Evolutionary conservation across 1,140 invertebrate species (phyloP).

Genomic region (Bombus balteatus): DNA sequence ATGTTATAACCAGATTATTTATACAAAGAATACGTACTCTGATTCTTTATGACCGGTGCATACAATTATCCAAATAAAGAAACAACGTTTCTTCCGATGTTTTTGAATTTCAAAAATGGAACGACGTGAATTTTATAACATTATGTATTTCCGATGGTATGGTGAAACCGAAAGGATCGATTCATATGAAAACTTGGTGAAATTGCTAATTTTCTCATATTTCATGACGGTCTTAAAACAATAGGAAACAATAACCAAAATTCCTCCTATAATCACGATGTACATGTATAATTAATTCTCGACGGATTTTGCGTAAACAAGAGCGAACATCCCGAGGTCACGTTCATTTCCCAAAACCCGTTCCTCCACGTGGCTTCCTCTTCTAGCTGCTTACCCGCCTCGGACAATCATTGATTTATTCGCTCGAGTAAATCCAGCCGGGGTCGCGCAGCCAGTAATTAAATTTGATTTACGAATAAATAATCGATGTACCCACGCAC

Average conservation of each 20-base stretch:
- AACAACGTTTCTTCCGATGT: too few species aligned
- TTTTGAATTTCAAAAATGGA: too few species aligned
- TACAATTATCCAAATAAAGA: too few species aligned
- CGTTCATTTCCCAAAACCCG: background rate
- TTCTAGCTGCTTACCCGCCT: background rate
- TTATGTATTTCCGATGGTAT: too few species aligned
- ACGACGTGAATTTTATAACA: too few species aligned
- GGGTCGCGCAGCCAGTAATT: constrained; percentile 28
- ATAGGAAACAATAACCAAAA: background rate
- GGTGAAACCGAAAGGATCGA: too few species aligned
- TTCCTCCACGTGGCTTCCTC: background rate
- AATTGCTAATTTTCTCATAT: too few species aligned
- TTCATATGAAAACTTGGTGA: too few species aligned
- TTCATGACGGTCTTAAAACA: too few species aligned
- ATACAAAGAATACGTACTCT: too few species aligned
- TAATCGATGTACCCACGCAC: constrained; percentile 34
- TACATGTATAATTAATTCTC: background rate
- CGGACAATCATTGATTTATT: constrained; percentile 46
- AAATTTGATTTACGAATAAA: constrained; percentile 57
- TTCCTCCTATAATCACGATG: background rate
- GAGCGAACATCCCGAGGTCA: background rate
- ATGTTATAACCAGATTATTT: too few species aligned
- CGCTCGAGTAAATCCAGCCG: constrained; percentile 9
- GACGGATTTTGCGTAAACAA: background rate
- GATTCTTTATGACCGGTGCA: too few species aligned